Conservation (phyloP, 1,140 invertebrate genomes). For the Copidosoma floridanum region DNA sequence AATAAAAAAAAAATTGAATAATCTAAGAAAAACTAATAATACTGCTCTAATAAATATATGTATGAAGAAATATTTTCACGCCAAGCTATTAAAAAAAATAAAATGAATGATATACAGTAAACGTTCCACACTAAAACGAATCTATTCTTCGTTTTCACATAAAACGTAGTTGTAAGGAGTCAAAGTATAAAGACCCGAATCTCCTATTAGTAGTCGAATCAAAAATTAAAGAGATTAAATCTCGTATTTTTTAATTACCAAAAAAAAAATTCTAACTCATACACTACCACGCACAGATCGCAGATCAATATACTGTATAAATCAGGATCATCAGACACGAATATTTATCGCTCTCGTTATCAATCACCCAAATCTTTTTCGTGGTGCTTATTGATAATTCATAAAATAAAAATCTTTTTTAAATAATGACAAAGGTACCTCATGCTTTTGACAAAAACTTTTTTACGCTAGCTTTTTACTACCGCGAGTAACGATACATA, state of each 20-base stretch:
- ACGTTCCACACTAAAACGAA: constrained; percentile 10
- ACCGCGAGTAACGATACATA: constrained; percentile 14
- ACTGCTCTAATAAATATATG: background rate
- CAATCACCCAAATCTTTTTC: background rate
- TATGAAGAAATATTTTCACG: background rate
- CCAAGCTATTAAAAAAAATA: background rate
- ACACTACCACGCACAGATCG: background rate
- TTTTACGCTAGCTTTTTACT: constrained; percentile 23
- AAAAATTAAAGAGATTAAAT: constrained; percentile 16
- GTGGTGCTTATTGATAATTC: constrained; percentile 12
- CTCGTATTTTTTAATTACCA: constrained; percentile 13
- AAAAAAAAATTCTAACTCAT: background rate
- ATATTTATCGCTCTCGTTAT: background rate
- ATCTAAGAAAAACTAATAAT: background rate
- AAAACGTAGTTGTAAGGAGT: constrained; percentile 8
- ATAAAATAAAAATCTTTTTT: too few species aligned
- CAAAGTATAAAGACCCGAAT: constrained; percentile 11
- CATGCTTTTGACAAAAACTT: constrained; percentile 11
- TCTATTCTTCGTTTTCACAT: constrained; percentile 14
- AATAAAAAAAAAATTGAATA: constrained; percentile 1
- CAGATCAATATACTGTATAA: too few species aligned
- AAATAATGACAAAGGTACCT: too few species aligned
- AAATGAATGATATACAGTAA: background rate
- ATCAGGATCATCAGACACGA: constrained; percentile 6
- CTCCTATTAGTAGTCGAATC: constrained; percentile 20